Percentiles rank a stretch among this genome's conserved stretches.
Evolutionary conservation across 92 coral and sea anemone genomes (phyloP).

Genomic region (Bergia sp.): DNA sequence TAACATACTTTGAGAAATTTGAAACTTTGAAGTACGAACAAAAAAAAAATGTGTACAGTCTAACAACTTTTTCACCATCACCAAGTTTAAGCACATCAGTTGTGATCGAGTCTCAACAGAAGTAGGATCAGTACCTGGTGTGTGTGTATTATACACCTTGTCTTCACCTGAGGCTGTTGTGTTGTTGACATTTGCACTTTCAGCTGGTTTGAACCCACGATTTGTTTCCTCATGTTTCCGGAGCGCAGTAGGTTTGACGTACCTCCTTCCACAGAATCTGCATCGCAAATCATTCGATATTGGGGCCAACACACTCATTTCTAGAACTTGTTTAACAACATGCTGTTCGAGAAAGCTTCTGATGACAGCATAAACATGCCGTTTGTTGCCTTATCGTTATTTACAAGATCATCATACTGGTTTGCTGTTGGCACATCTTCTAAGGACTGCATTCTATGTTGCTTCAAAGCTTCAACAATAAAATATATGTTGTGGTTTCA

Average conservation of each 20-base stretch:
- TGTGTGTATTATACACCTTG: constrained; percentile 54
- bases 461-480: constrained; percentile 50
- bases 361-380: constrained; percentile 8
- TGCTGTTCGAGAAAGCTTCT: constrained; percentile 52
- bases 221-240: constrained; percentile 53
- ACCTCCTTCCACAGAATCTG: constrained; percentile 44
- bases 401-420: constrained; percentile 20
- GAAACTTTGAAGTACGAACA: constrained; percentile 54
- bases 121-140: constrained; percentile 52
- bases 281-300: constrained; percentile 46
- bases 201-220: constrained; percentile 26
- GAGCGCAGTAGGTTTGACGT: constrained; percentile 31
- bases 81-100: constrained; percentile 63
- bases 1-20: constrained; percentile 69
- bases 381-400: constrained; percentile 13
- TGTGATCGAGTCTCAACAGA: constrained; percentile 48
- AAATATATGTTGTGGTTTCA: constrained; percentile 8
- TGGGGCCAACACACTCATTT: constrained; percentile 50
- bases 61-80: constrained; percentile 46
- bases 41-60: constrained; percentile 63
- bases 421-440: constrained; percentile 36
- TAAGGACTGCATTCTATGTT: constrained; percentile 42
- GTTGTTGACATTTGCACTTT: neutral
- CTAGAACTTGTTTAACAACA: constrained; percentile 45
- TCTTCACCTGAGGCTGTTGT: constrained; percentile 23